These are phyloP conservation scores for Mus minutoides DNA, from an alignment of 2,797 vertebrate species.

Conservation along the genomic window DNA sequence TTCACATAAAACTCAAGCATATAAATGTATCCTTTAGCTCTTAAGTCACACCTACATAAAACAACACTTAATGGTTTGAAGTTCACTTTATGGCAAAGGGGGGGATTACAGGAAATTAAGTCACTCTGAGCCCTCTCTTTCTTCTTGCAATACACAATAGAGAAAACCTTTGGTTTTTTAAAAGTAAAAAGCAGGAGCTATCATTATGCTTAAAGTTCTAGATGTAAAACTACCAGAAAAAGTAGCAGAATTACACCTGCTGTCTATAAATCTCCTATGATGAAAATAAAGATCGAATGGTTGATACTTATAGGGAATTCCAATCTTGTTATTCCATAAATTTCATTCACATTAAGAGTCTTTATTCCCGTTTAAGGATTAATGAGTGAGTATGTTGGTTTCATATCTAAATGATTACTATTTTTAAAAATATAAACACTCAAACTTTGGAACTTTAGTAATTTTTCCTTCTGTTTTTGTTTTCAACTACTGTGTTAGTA, in stretches of 20 bases:
- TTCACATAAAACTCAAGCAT: neutral
- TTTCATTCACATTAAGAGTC: conserved; percentile 85
- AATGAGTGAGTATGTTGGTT: conserved; percentile 78
- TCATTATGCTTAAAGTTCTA: conserved; percentile 85
- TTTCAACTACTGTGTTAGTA: conserved; percentile 80
- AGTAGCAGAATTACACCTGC: conserved; percentile 81
- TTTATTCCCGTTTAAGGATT: conserved; percentile 82
- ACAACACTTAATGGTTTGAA: conserved; percentile 73
- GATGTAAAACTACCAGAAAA: conserved; percentile 80
- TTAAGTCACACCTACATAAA: conserved; percentile 73
- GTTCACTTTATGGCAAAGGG: conserved; percentile 73
- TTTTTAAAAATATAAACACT: conserved; percentile 82
- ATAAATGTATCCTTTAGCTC: conserved; percentile 66
- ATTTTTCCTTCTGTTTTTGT: conserved; percentile 81
- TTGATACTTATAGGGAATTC: conserved; percentile 84
- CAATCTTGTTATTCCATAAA: conserved; percentile 86
- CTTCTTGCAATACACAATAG: conserved; percentile 81
- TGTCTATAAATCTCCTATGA: conserved; percentile 85
- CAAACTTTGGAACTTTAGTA: conserved; percentile 75
- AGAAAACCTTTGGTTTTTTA: conserved; percentile 83
- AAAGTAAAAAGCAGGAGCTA: conserved; percentile 80
- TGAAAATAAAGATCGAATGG: conserved; percentile 83
- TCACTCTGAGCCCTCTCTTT: conserved; percentile 70
- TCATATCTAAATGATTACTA: conserved; percentile 70
- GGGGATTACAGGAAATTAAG: conserved; percentile 70